A percentile compares a stretch with the other conserved stretches of the same genome.
Conservation (phyloP, 2,888 invertebrate species). For the Isotomurus palustris region DNA sequence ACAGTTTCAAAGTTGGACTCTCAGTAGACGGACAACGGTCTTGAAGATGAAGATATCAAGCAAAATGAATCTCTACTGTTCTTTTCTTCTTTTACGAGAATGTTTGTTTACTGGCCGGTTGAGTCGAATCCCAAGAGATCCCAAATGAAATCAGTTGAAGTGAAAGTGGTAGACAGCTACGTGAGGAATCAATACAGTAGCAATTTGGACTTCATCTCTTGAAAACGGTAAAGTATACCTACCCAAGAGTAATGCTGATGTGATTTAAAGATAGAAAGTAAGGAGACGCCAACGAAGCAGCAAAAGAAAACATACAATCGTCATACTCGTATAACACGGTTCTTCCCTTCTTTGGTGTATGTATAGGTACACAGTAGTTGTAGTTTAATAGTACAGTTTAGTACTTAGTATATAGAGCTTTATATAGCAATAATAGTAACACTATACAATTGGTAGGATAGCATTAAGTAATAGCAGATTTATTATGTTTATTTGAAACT, state of each 20-base stretch:
- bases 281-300: background rate
- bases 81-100: conserved; percentile 2
- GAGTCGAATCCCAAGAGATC: conserved; percentile 1
- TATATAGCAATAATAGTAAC: no score
- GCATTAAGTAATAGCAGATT: background rate
- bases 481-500: conserved; percentile 1
- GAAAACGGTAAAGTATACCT: background rate
- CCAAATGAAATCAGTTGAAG: conserved; percentile 12
- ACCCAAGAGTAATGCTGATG: background rate
- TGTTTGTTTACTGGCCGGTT: background rate
- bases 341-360: no score
- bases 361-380: no score
- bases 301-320: no score
- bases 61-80: background rate
- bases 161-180: conserved; percentile 3
- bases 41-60: background rate
- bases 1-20: background rate
- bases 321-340: no score
- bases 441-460: background rate
- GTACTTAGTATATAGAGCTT: no score
- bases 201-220: background rate
- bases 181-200: conserved; percentile 14
- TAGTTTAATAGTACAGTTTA: no score
- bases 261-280: background rate
- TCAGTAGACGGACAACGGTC: no score